A percentile compares a stretch with the other conserved stretches of the same genome.
phyloP scores from a whole-genome alignment of 2,797 vertebrate genomes.

The Melanotaenia pygmaea region DNA sequence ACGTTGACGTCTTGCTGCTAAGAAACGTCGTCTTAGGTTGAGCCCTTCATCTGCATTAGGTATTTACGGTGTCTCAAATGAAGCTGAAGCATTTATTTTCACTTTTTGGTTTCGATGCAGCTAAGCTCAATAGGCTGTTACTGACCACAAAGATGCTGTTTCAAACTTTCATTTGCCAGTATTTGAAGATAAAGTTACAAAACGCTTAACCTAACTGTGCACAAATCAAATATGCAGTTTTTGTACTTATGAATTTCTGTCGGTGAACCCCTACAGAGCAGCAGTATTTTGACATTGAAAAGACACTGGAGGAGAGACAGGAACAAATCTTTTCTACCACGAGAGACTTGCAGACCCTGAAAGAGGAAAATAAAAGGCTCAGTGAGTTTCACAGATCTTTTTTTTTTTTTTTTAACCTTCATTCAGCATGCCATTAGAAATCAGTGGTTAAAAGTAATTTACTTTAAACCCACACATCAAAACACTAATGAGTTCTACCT shows the following conservation, averaged over 20 bases:
- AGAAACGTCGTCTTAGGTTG: not conserved
- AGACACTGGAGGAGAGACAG: constrained; percentile 89
- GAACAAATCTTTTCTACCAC: constrained; percentile 90
- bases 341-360: constrained; percentile 86
- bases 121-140: not conserved
- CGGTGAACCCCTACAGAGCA: constrained; percentile 84
- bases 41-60: not conserved
- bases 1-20: no score
- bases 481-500: not conserved
- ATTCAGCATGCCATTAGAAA: not conserved
- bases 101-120: no score
- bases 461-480: not conserved
- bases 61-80: not conserved
- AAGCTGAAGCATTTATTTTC: not conserved
- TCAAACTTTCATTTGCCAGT: not conserved
- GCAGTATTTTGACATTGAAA: constrained; percentile 96
- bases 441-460: no score
- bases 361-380: constrained; percentile 88
- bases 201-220: not conserved
- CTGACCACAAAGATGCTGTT: not conserved
- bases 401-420: not conserved
- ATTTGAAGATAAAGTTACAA: not conserved
- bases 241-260: not conserved
- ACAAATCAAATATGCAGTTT: not conserved
- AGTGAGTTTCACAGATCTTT: constrained; percentile 83